Evolutionary conservation across 37 sponge, comb jelly and placozoan species (phyloP).

Genomic region (Petrosia ficiformis): DNA sequence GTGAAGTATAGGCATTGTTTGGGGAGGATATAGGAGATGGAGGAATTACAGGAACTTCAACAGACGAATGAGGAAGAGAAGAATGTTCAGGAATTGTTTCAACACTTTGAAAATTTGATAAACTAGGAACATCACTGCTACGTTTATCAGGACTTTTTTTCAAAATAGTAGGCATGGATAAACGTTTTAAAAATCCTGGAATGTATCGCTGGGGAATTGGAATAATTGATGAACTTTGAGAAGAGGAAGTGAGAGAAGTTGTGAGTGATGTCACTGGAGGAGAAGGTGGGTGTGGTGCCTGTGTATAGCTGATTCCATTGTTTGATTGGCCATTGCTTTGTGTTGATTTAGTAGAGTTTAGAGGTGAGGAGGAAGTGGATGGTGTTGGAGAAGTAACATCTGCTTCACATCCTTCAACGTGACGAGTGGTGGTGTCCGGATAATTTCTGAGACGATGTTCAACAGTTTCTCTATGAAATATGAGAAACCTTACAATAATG

Average conservation of each 20-base stretch:
- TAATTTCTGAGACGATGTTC: too few species aligned
- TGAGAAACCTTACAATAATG: too few species aligned
- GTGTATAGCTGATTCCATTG: too few species aligned
- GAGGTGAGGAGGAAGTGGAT: background rate
- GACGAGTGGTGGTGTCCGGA: background rate
- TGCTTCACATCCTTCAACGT: conserved; percentile 14
- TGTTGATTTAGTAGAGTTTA: background rate
- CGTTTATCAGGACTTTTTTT: background rate
- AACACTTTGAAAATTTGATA: background rate
- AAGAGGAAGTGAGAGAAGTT: too few species aligned
- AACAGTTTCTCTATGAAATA: too few species aligned
- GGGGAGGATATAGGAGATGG: background rate
- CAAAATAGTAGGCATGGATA: background rate
- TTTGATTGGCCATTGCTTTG: too few species aligned
- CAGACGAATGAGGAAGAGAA: background rate
- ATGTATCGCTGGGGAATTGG: background rate
- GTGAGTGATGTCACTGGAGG: background rate
- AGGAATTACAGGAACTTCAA: background rate
- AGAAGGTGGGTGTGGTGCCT: background rate
- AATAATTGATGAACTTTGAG: background rate
- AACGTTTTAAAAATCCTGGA: background rate
- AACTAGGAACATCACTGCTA: background rate
- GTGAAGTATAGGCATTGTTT: background rate
- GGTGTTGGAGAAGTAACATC: background rate
- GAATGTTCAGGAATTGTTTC: background rate